Evolutionary conservation across 2,113 vertebrate genomes (phyloP).

Genomic region (Percopsis transmontana): DNA sequence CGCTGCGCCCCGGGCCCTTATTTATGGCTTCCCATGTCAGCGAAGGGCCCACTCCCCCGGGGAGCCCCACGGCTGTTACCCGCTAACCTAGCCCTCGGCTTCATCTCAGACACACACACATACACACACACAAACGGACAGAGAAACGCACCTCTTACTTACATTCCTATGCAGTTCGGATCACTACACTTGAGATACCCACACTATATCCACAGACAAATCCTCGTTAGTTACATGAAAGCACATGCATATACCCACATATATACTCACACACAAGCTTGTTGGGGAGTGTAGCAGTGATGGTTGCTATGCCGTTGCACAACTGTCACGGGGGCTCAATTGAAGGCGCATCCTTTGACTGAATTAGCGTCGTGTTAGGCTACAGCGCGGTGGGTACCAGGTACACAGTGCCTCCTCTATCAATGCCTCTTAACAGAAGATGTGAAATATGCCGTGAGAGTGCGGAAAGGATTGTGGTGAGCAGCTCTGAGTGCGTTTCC

Average conservation of each 20-base stretch:
- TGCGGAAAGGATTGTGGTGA: slow-evolving; percentile 65
- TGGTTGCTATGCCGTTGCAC: slow-evolving; percentile 37
- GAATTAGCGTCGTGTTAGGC: slow-evolving; percentile 65
- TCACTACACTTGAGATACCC: slow-evolving; percentile 30
- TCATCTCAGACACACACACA: slow-evolving; percentile 33
- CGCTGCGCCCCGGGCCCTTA: slow-evolving; percentile 71
- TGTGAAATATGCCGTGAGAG: slow-evolving; percentile 74
- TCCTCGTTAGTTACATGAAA: not conserved
- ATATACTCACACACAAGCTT: not conserved
- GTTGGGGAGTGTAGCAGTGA: not conserved
- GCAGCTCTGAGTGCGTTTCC: slow-evolving; percentile 66
- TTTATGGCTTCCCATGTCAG: slow-evolving; percentile 83
- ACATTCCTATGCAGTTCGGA: slow-evolving; percentile 49
- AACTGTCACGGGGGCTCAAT: slow-evolving; percentile 32
- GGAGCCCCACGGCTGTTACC: slow-evolving; percentile 56
- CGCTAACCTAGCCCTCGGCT: slow-evolving; percentile 40
- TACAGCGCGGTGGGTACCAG: slow-evolving; percentile 28
- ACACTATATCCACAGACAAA: slow-evolving; percentile 21
- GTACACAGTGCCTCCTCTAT: slow-evolving; percentile 69
- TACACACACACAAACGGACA: slow-evolving; percentile 10
- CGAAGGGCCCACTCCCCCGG: slow-evolving; percentile 66
- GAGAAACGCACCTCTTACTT: slow-evolving; percentile 13
- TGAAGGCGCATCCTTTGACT: slow-evolving; percentile 62
- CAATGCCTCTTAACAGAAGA: slow-evolving; percentile 64
- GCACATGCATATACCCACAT: not conserved